Evolutionary conservation across 2,113 vertebrate genomes (phyloP).

Genomic region (Plecotus auritus): DNA sequence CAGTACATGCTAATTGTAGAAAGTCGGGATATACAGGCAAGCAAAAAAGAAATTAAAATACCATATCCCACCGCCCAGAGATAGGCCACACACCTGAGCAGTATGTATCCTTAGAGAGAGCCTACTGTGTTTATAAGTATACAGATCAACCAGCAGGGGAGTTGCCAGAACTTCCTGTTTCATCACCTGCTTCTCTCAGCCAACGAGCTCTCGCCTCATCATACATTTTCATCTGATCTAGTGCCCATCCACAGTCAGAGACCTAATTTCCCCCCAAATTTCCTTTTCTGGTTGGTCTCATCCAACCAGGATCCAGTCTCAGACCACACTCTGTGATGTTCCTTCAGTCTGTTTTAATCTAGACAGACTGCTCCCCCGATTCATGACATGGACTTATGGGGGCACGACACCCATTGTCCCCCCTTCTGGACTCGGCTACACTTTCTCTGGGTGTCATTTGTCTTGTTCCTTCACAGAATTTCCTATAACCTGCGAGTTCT

Average conservation of each 20-base stretch:
- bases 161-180: background rate
- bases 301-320: background rate
- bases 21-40: background rate
- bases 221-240: background rate
- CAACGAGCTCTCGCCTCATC: background rate
- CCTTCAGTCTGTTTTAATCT: background rate
- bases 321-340: background rate
- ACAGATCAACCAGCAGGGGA: fast-evolving
- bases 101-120: fast-evolving
- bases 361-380: background rate
- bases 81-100: fast-evolving
- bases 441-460: background rate
- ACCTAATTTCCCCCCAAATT: background rate
- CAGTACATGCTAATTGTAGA: background rate
- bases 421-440: background rate
- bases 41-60: background rate
- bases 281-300: background rate
- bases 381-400: background rate
- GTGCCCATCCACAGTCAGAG: too few relatives aligned
- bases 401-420: too few relatives aligned
- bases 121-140: fast-evolving
- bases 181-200: background rate
- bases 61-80: background rate
- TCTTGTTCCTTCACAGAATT: background rate
- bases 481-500: background rate